Percentiles rank a stretch among this genome's conserved stretches.
These are phyloP conservation scores for Pseudomyrmex sp. DNA, from an alignment of 1,140 invertebrate species.

Conservation along the genomic window DNA sequence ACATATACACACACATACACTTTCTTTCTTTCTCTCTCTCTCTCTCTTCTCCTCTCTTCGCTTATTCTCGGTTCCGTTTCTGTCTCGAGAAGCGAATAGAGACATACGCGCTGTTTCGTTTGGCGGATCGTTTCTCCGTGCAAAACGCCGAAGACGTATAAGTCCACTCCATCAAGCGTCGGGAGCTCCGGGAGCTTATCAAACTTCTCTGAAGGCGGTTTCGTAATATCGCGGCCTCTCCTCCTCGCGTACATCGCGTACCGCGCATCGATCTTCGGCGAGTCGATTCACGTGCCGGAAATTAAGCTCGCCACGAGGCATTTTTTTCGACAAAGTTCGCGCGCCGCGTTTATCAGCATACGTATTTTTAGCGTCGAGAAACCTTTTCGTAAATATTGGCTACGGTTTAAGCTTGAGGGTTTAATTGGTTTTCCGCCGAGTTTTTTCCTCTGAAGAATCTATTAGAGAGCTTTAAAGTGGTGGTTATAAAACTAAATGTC, in stretches of 20 bases:
- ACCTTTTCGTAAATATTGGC: slow-evolving; percentile 1
- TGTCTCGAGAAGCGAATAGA: slow-evolving; percentile 43
- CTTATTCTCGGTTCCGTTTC: slow-evolving; percentile 27
- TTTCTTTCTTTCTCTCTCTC: neutral
- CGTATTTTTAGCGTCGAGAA: slow-evolving; percentile 1
- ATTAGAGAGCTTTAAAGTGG: too few relatives aligned
- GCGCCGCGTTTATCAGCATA: slow-evolving; percentile 24
- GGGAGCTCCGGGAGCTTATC: slow-evolving; percentile 46
- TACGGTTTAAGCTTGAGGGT: slow-evolving; percentile 4
- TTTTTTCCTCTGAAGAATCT: too few relatives aligned
- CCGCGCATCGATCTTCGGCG: slow-evolving; percentile 51
- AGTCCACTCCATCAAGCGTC: slow-evolving; percentile 64
- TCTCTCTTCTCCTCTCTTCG: neutral
- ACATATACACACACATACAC: too few relatives aligned
- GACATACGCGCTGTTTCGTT: slow-evolving; percentile 58
- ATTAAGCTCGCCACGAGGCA: slow-evolving; percentile 42
- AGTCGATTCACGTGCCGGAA: slow-evolving; percentile 38
- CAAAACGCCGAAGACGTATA: slow-evolving; percentile 58
- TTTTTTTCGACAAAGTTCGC: slow-evolving; percentile 15
- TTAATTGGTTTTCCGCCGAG: neutral
- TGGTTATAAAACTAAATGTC: too few relatives aligned
- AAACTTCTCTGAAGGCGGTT: slow-evolving; percentile 58
- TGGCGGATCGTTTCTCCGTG: slow-evolving; percentile 44
- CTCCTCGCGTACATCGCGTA: neutral
- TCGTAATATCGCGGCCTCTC: slow-evolving; percentile 45